Conservation (phyloP, 2,888 invertebrate genomes). For the Habroteleia sp. region DNA sequence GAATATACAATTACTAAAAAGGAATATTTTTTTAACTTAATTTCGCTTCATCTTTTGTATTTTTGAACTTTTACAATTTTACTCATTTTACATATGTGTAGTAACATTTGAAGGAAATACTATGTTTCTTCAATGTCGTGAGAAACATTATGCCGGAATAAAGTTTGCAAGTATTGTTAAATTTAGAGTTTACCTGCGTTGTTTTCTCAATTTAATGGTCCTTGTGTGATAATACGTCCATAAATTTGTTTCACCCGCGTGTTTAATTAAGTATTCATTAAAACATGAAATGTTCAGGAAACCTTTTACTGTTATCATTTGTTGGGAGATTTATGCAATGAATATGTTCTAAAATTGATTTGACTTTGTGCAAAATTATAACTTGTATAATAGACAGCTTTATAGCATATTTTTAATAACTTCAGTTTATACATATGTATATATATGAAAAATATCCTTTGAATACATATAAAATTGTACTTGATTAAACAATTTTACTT, state of each 20-base stretch:
- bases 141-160: slow-evolving; percentile 30
- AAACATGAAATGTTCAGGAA: slow-evolving; percentile 52
- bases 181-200: slow-evolving; percentile 51
- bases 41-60: no score
- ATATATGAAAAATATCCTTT: no score
- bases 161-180: slow-evolving; percentile 48
- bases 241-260: slow-evolving; percentile 57
- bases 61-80: no score
- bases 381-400: no score
- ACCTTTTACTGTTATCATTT: slow-evolving; percentile 50
- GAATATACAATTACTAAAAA: no score
- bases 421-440: no score
- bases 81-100: no score
- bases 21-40: no score
- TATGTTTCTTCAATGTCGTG: slow-evolving; percentile 21
- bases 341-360: slow-evolving; percentile 55
- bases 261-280: slow-evolving; percentile 62
- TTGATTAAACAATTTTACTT: no score
- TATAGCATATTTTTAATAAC: no score
- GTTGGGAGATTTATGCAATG: slow-evolving; percentile 44
- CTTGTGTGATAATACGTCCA: slow-evolving; percentile 54
- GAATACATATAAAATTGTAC: no score
- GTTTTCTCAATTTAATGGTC: slow-evolving; percentile 55
- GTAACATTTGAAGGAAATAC: slow-evolving; percentile 4
- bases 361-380: slow-evolving; percentile 23